Base-by-base conservation (phyloP, 2,797 vertebrate genomes). In the Anolis apletophallus region DNA sequence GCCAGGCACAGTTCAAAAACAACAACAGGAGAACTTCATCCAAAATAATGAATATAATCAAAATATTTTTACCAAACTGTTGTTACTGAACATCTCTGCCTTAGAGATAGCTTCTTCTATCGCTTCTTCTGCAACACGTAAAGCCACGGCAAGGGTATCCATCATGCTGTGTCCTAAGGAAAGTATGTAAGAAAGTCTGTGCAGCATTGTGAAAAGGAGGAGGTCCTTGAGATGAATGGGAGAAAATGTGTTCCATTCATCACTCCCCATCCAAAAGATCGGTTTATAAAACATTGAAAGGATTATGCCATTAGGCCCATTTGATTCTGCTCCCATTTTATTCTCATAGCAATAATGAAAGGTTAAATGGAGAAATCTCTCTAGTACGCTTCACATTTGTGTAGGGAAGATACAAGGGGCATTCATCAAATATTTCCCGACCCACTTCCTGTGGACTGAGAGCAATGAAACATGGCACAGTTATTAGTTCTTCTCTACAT, bases 31-130 rank as follows among this genome's bases (percentile, higher is more conserved):
- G 3, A 46, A 8, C 5, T 46, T 46, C 46, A 46, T 46, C 5
- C 46, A 46, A 46, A 46, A 46, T 46, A 46, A 46, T 46, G 46
- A 77, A 5, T 59, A 21, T 85, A 36, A 67, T 29, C 36, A 80
- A 14, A 5, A 7, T 83, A 64, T 71, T 21, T 96, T 95, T 96
- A 99, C 98, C 98, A 99, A 96, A 92, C 98, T 99, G 96, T 99
- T 99, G 96, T 99, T 98, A 88, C 97, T 97, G 89, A 97, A 98
- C 93, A 97, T 97, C 91, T 99, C 98, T 23, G 99, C 98, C 93
- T 99, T 99, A 81, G 96, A 96, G 89, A 99, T 99, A 57, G 98
- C 99, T 95, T 99, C 99, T 93, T 99, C 98, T 91, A 99, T 98
- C 78, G 98, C 98, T 94, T 99, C 99, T 90, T 99, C 99, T 90